phyloP scores from a whole-genome alignment of 2,113 vertebrate genomes.

The Channa argus region DNA sequence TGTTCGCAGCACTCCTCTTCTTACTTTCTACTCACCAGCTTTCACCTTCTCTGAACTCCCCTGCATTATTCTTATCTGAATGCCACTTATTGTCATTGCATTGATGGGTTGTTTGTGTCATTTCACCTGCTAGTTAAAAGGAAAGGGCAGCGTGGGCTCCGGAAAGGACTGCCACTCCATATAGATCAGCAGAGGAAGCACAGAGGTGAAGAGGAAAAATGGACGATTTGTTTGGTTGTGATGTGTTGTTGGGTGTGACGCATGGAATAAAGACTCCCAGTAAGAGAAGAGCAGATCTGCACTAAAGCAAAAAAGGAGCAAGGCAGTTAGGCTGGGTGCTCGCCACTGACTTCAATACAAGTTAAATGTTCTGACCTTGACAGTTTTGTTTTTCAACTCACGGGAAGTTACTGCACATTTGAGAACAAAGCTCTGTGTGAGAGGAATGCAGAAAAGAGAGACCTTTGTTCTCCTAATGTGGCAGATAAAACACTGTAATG shows the following conservation, averaged over 20 bases:
- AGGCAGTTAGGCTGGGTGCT: conserved; percentile 6
- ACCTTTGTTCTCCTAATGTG: neutral
- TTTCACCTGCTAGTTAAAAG: conserved; percentile 64
- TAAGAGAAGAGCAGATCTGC: neutral
- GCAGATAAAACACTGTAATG: neutral
- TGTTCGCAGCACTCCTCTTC: conserved; percentile 5
- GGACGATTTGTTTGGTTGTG: conserved; percentile 22
- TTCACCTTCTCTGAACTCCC: conserved; percentile 46
- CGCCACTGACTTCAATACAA: neutral
- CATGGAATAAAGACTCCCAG: conserved; percentile 9
- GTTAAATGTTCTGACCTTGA: conserved; percentile 26
- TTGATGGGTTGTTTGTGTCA: conserved; percentile 50
- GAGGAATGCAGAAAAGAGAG: conserved; percentile 23
- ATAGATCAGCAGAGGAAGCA: conserved; percentile 25
- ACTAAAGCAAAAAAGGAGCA: neutral
- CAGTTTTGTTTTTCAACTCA: conserved; percentile 6
- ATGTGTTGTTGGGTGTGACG: conserved; percentile 13
- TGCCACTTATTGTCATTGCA: conserved; percentile 17
- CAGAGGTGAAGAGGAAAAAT: conserved; percentile 7
- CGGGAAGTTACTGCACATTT: neutral
- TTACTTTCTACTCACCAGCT: neutral
- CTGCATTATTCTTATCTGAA: conserved; percentile 23
- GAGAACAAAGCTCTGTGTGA: conserved; percentile 9
- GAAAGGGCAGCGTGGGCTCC: conserved; percentile 42
- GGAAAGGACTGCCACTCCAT: conserved; percentile 30